Evolutionary conservation across 2,113 vertebrate genomes (phyloP).

Genomic region (Pampusana beccarii): DNA sequence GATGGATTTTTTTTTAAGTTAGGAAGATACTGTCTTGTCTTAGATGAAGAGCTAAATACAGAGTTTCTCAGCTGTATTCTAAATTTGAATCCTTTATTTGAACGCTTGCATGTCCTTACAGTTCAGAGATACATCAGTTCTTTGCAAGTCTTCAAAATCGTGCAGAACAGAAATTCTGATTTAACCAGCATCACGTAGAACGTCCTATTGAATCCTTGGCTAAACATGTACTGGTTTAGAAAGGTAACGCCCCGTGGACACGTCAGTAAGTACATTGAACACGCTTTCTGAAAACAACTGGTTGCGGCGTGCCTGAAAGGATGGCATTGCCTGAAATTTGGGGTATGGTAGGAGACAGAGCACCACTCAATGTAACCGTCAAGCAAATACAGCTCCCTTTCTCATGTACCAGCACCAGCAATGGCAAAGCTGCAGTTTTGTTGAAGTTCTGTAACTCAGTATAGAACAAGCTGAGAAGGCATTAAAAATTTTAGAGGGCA

Average conservation of each 20-base stretch:
- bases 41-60: neutral
- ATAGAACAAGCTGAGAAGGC: neutral
- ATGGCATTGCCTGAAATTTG: neutral
- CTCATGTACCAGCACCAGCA: accelerated
- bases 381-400: neutral
- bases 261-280: neutral
- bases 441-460: neutral
- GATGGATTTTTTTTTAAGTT: neutral
- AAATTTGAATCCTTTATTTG: neutral
- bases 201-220: neutral
- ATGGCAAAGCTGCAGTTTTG: neutral
- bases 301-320: neutral
- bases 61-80: neutral
- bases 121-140: neutral
- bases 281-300: neutral
- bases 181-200: neutral
- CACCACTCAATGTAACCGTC: accelerated
- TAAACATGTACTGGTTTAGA: neutral
- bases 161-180: neutral
- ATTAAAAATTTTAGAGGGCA: neutral
- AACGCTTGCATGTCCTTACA: neutral
- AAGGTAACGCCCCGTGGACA: neutral
- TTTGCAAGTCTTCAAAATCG: neutral
- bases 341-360: neutral
- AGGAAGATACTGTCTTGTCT: neutral